Evolutionary conservation across 2,797 vertebrate genomes (phyloP).

Genomic region (Semaprochilodus insignis): DNA sequence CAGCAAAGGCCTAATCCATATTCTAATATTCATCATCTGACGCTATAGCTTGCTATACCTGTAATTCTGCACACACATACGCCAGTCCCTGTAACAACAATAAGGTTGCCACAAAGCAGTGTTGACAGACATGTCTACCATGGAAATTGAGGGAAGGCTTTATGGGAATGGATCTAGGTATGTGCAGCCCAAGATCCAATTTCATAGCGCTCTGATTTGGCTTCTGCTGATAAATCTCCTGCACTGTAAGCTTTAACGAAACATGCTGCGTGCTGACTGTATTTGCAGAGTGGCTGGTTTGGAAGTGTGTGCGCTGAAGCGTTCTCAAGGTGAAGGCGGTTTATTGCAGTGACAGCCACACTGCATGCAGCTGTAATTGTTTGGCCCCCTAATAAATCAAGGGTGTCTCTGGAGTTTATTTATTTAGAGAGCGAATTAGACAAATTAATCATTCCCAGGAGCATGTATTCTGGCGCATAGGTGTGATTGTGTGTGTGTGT

Average conservation of each 20-base stretch:
- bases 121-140: neutral
- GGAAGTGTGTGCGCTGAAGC: constrained; percentile 31
- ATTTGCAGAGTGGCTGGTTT: constrained; percentile 48
- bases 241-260: constrained; percentile 42
- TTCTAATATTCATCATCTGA: neutral
- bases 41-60: neutral
- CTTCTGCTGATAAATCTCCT: constrained; percentile 26
- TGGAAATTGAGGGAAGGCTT: neutral
- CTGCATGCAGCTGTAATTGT: constrained; percentile 72
- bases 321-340: constrained; percentile 46
- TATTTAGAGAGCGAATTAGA: constrained; percentile 72
- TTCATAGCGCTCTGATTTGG: constrained; percentile 8
- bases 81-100: neutral
- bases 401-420: constrained; percentile 74
- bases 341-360: constrained; percentile 43
- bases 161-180: neutral
- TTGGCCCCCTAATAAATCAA: constrained; percentile 80
- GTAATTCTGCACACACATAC: neutral
- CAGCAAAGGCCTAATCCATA: too few species aligned
- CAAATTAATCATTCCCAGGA: constrained; percentile 70
- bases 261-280: constrained; percentile 31
- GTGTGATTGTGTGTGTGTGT: constrained; percentile 16
- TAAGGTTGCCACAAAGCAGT: neutral
- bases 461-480: constrained; percentile 11
- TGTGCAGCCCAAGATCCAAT: neutral